Conservation (phyloP, 2,888 invertebrate species). For the Orthosia cruda region DNA sequence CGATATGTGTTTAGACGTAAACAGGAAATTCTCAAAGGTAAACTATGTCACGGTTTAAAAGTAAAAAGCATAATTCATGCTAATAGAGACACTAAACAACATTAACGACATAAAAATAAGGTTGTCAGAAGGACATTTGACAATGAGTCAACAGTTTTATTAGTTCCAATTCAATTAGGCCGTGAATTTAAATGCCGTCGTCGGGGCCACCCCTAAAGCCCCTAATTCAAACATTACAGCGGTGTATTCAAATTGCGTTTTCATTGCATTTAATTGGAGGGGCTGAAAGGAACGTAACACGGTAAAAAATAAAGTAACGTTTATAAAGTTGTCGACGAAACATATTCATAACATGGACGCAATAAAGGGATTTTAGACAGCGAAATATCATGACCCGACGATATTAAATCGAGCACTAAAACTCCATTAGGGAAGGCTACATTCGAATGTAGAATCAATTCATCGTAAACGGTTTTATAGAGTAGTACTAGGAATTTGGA, state of each 20-base stretch:
- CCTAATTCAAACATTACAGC: constrained; percentile 55
- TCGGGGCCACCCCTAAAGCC: constrained; percentile 50
- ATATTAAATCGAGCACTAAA: constrained; percentile 14
- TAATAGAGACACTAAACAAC: constrained; percentile 39
- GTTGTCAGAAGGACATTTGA: constrained; percentile 46
- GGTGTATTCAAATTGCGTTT: constrained; percentile 64
- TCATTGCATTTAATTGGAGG: constrained; percentile 62
- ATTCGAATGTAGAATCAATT: constrained; percentile 4
- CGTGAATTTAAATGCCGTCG: constrained; percentile 56
- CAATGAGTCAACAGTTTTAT: constrained; percentile 60
- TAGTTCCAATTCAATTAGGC: constrained; percentile 59
- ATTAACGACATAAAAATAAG: constrained; percentile 40
- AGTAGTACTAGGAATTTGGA: constrained; percentile 9
- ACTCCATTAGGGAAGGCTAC: constrained; percentile 16
- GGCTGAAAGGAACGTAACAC: constrained; percentile 52
- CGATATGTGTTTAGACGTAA: neutral
- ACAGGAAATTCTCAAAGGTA: constrained; percentile 7
- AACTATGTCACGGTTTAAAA: constrained; percentile 8
- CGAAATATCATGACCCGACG: constrained; percentile 1
- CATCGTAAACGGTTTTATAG: neutral
- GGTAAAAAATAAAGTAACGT: constrained; percentile 36
- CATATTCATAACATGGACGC: constrained; percentile 27
- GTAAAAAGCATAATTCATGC: constrained; percentile 25
- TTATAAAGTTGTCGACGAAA: constrained; percentile 27
- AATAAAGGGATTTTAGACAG: constrained; percentile 4